Percentiles rank a stretch among this genome's conserved stretches.
These are phyloP conservation scores for Clistopyga incitator DNA, from an alignment of 2,888 invertebrate genomes.

Conservation along the genomic window DNA sequence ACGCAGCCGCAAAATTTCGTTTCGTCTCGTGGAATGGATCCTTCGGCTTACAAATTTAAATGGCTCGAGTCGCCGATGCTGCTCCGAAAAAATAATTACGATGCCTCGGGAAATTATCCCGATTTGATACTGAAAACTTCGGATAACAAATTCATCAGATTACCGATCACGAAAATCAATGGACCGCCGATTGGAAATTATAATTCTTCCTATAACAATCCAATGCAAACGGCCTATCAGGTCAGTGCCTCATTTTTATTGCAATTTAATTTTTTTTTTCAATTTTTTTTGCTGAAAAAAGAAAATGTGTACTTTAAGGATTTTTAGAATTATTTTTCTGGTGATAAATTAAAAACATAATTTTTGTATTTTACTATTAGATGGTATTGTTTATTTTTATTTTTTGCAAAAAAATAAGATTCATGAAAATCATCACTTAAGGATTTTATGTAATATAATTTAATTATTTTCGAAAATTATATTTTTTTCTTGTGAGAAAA, in stretches of 20 bases:
- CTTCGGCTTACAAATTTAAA: slow-evolving; percentile 61
- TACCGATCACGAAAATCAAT: slow-evolving; percentile 69
- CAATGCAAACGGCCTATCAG: slow-evolving; percentile 49
- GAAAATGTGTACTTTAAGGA: too few species aligned
- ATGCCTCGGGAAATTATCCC: slow-evolving; percentile 54
- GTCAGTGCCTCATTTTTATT: slow-evolving; percentile 53
- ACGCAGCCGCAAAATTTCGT: slow-evolving; percentile 39
- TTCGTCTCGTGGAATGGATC: slow-evolving; percentile 53
- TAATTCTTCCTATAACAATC: slow-evolving; percentile 22
- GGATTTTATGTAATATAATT: too few species aligned
- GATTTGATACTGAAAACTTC: slow-evolving; percentile 67
- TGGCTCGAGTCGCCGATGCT: slow-evolving; percentile 70
- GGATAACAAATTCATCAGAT: slow-evolving; percentile 71
- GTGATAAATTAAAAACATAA: too few species aligned
- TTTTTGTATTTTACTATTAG: too few species aligned
- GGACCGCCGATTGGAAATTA: slow-evolving; percentile 49
- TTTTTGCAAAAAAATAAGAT: too few species aligned
- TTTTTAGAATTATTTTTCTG: too few species aligned
- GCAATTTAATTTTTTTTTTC: too few species aligned
- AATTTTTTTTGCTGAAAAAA: too few species aligned
- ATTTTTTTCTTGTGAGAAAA: too few species aligned
- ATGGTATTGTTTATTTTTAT: too few species aligned
- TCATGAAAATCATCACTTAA: too few species aligned
- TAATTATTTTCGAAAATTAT: too few species aligned
- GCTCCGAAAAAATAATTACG: slow-evolving; percentile 60